These are phyloP conservation scores for Plusia festucae DNA, from an alignment of 2,888 invertebrate species.

Conservation along the genomic window DNA sequence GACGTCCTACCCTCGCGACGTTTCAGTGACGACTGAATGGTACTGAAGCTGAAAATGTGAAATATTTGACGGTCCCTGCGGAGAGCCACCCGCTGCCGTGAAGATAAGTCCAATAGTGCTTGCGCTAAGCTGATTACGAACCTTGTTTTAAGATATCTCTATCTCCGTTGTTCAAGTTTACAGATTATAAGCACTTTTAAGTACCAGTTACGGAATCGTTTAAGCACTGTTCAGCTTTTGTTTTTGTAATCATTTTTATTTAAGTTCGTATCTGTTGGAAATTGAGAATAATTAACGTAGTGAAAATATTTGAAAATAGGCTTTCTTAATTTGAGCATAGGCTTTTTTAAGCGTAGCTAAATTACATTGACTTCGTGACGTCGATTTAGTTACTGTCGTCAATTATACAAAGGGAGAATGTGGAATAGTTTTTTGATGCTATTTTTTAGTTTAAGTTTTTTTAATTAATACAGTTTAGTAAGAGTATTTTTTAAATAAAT, in stretches of 20 bases:
- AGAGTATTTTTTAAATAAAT: too few species aligned
- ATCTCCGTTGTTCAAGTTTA: slow-evolving; percentile 40
- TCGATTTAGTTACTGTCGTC: background rate
- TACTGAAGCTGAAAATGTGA: slow-evolving; percentile 66
- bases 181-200: slow-evolving; percentile 46
- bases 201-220: slow-evolving; percentile 23
- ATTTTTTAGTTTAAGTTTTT: too few species aligned
- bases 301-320: background rate
- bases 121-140: slow-evolving; percentile 77
- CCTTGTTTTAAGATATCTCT: slow-evolving; percentile 66
- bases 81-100: slow-evolving; percentile 63
- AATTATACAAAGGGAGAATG: too few species aligned
- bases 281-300: background rate
- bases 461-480: too few species aligned
- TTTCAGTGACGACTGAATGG: slow-evolving; percentile 74
- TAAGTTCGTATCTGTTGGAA: background rate
- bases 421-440: too few species aligned
- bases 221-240: slow-evolving; percentile 13
- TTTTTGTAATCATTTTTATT: slow-evolving; percentile 6
- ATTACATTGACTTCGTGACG: background rate
- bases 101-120: slow-evolving; percentile 75
- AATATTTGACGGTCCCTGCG: slow-evolving; percentile 70
- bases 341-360: background rate
- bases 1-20: slow-evolving; percentile 70
- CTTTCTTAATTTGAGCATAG: background rate